Percentiles rank a stretch among this genome's conserved stretches.
phyloP scores from a whole-genome alignment of 2,113 vertebrate genomes.

The Orthochromis indermauri region DNA sequence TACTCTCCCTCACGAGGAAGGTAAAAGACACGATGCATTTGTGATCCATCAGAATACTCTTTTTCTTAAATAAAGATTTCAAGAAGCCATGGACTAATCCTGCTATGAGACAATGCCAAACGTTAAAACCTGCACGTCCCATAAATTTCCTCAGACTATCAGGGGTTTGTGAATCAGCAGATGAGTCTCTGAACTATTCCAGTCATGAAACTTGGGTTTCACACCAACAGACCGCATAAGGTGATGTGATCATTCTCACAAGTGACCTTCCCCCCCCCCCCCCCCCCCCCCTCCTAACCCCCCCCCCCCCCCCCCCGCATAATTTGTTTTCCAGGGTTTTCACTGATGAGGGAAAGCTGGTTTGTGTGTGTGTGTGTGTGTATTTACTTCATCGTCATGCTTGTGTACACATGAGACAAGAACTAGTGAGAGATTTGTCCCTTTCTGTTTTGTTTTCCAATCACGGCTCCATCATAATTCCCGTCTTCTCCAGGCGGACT shows the following conservation, averaged over 20 bases:
- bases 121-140: not conserved
- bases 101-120: not conserved
- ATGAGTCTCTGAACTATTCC: not conserved
- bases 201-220: not conserved
- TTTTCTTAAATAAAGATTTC: not conserved
- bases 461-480: slow-evolving; percentile 3
- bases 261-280: not conserved
- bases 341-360: not conserved
- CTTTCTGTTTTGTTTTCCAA: not conserved
- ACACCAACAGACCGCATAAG: not conserved
- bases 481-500: not conserved
- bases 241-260: not conserved
- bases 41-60: not conserved
- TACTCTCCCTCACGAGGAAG: not conserved
- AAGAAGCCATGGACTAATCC: not conserved
- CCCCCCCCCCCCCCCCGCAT: not conserved
- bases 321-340: not conserved
- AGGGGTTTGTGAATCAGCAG: not conserved
- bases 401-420: not conserved
- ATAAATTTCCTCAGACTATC: not conserved
- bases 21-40: not conserved
- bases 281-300: not conserved
- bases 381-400: not conserved
- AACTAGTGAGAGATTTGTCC: not conserved
- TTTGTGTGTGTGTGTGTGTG: not conserved